Evolutionary conservation across 1,140 invertebrate genomes (phyloP), one percentile per base, ranked within the genome.

Genomic region (Oncopodura yosiiana): DNA sequence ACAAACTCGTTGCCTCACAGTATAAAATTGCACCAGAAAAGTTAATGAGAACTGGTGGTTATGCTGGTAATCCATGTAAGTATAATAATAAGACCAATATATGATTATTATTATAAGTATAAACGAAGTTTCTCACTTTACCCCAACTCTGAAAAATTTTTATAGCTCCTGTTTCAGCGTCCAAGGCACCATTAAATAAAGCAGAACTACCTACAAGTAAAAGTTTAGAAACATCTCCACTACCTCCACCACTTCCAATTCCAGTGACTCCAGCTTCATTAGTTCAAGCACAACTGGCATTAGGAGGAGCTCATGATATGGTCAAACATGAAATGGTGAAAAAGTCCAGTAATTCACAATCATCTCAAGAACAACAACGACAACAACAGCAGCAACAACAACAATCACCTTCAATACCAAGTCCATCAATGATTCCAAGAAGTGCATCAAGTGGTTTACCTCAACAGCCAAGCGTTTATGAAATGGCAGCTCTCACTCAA

Each of bases 11-110:
- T 3, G 92, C 92, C 43, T 93, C 87, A 49, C 94, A 96, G 73
- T 97, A 95, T 73, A 95, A 94, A 76, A 96, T 95, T 36, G 90
- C 91, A 2, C 90, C 92, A 6, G 92, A 96, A 71, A 92, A 94
- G 69, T 75, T 94, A 18, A 93, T 94, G 90, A 78, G 89, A 68
- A 94, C 88, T 51, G 87, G 88, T 66, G 88, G 87, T 70, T 92
- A 91, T 73, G 86, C 86, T 66, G 85, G 83, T 72, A 81, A 79
- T 73, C 81, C 83, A 70, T 80, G 81, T 83, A 77, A 66, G 63
- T 62, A 32, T 23, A 23, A 11, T 14, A n/a, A 45, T 16, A 21
- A 16, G 9, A 18, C 26, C 26, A 19, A n/a, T 16, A 34, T 24
- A 26, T 24, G 24, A 45, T 32, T 5, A 21, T 6, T 21, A 26